phyloP scores from a whole-genome alignment of 2,113 vertebrate genomes.

The Sarotherodon lohbergeri region DNA sequence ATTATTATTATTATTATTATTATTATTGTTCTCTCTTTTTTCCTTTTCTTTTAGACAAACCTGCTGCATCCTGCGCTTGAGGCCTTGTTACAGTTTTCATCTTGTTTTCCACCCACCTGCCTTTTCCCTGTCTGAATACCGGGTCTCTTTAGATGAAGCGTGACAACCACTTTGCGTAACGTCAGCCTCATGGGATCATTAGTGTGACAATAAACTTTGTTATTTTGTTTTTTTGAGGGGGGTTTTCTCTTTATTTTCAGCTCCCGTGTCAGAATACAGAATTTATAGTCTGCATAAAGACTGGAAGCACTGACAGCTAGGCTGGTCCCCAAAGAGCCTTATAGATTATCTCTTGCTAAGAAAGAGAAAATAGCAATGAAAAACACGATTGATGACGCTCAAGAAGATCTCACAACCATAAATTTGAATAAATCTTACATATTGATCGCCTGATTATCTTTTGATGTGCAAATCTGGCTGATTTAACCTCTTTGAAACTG shows the following conservation, averaged over 20 bases:
- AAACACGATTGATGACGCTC: rapidly evolving
- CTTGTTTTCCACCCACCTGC: neutral
- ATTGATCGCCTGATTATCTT: neutral
- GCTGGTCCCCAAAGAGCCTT: neutral
- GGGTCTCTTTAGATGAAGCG: neutral
- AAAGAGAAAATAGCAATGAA: neutral
- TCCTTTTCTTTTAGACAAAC: neutral
- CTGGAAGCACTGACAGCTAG: neutral
- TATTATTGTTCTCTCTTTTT: neutral
- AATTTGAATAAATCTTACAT: neutral
- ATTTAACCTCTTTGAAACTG: neutral
- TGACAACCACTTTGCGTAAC: neutral
- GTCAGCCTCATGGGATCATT: neutral
- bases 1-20: neutral
- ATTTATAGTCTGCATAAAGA: neutral
- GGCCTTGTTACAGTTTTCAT: neutral
- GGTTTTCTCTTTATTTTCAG: neutral
- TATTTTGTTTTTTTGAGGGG: neutral
- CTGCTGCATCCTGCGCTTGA: neutral
- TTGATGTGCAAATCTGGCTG: neutral
- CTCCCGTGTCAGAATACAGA: neutral
- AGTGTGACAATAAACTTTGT: neutral
- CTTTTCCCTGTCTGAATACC: neutral
- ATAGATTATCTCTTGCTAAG: neutral
- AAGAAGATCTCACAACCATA: neutral